These are phyloP conservation scores for Trogon melanurus DNA, from an alignment of 2,113 vertebrate species.

Conservation along the genomic window DNA sequence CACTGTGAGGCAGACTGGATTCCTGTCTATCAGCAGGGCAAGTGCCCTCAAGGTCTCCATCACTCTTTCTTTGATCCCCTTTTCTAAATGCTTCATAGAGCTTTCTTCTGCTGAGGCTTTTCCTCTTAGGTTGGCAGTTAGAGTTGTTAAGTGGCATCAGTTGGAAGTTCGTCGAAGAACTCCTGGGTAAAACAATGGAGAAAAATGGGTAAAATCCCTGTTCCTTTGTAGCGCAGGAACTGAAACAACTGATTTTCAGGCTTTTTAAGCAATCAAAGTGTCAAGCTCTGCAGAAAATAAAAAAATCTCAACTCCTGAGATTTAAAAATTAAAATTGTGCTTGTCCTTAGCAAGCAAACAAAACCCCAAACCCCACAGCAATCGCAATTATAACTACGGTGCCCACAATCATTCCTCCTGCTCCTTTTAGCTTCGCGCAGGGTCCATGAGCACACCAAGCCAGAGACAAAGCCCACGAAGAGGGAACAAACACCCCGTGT, in stretches of 20 bases:
- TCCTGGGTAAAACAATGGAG: not conserved
- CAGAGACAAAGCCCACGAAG: not conserved
- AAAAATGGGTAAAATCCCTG: not conserved
- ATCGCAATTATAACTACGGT: fast-evolving
- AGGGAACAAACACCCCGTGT: not conserved
- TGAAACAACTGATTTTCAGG: not conserved
- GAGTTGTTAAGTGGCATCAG: not conserved
- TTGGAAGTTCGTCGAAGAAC: not conserved
- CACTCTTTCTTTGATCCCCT: not conserved
- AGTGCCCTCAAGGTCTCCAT: not conserved
- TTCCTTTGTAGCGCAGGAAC: not conserved
- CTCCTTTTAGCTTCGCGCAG: not conserved
- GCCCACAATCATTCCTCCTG: not conserved
- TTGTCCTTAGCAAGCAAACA: not conserved
- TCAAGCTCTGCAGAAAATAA: not conserved
- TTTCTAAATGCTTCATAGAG: not conserved
- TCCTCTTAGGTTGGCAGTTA: not conserved
- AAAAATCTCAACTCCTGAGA: not conserved
- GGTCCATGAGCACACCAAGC: not conserved
- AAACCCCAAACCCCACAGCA: fast-evolving
- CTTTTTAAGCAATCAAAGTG: not conserved
- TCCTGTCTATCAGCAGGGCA: not conserved
- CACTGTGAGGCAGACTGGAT: not conserved
- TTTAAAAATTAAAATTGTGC: not conserved
- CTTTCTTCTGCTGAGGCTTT: not conserved